Conservation (phyloP, 2,888 invertebrate genomes). For the Netelia fuscicornis region DNA sequence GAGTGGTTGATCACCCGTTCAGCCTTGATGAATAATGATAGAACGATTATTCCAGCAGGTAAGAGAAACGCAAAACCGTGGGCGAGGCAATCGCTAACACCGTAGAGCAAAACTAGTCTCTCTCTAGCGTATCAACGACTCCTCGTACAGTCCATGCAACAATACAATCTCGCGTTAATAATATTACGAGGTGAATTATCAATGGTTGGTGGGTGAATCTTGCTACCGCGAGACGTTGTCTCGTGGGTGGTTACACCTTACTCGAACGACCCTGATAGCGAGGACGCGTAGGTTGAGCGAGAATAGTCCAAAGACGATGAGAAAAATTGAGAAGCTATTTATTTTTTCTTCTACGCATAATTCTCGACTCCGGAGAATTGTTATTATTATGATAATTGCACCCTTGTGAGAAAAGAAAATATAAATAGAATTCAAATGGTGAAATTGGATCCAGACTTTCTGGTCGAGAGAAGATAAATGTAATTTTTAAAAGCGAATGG, state of each 20-base stretch:
- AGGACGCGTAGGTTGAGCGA: constrained; percentile 75
- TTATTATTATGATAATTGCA: too few species aligned
- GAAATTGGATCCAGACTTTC: too few species aligned
- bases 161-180: neutral
- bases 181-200: neutral
- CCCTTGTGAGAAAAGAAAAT: too few species aligned
- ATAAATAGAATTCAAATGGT: too few species aligned
- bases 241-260: constrained; percentile 69
- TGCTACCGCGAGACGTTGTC: constrained; percentile 14
- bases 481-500: too few species aligned
- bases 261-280: constrained; percentile 76
- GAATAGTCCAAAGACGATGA: constrained; percentile 60
- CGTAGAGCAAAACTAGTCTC: neutral
- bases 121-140: neutral
- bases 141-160: neutral
- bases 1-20: constrained; percentile 22
- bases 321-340: constrained; percentile 5
- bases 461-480: too few species aligned
- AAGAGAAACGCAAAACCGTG: constrained; percentile 53
- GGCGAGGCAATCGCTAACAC: constrained; percentile 38
- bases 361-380: neutral
- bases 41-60: constrained; percentile 51
- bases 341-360: constrained; percentile 67
- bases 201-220: constrained; percentile 5
- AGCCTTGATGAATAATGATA: constrained; percentile 58